Evolutionary conservation across 2,797 vertebrate genomes (phyloP).

Genomic region (Gouania willdenowi): DNA sequence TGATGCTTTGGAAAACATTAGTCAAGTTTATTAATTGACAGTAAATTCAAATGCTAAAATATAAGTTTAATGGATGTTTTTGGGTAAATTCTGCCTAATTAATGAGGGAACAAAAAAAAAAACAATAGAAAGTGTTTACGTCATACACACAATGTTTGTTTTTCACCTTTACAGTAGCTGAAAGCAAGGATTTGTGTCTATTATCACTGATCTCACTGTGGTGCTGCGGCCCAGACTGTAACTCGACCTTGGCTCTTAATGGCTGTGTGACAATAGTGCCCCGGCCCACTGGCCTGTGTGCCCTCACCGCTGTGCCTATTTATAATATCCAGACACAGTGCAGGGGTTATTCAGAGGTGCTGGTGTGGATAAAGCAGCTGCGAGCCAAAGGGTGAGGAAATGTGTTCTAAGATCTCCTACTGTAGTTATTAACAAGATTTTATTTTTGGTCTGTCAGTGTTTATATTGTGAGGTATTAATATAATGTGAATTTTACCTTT

Average conservation of each 20-base stretch:
- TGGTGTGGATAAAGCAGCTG: conserved; percentile 39
- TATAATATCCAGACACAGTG: conserved; percentile 63
- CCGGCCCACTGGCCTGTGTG: conserved; percentile 57
- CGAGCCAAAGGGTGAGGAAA: conserved; percentile 63
- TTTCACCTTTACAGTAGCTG: conserved; percentile 8
- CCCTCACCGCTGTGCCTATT: conserved; percentile 60
- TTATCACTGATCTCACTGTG: conserved; percentile 30
- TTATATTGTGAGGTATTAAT: no score
- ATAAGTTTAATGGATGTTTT: no score
- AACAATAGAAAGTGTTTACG: no score
- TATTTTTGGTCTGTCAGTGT: no score
- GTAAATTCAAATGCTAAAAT: no score
- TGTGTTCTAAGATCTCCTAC: no score
- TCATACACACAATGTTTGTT: neutral
- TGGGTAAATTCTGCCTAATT: no score
- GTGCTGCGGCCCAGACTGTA: conserved; percentile 42
- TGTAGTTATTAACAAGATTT: no score
- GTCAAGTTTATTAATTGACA: no score
- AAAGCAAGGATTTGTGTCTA: conserved; percentile 32
- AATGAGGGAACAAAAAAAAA: no score
- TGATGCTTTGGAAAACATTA: no score
- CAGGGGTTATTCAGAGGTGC: conserved; percentile 64
- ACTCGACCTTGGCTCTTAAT: conserved; percentile 65
- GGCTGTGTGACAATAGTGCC: conserved; percentile 53
- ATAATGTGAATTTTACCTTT: no score